Evolutionary conservation across 2,113 vertebrate species (phyloP).

Genomic region (Bos indicus): DNA sequence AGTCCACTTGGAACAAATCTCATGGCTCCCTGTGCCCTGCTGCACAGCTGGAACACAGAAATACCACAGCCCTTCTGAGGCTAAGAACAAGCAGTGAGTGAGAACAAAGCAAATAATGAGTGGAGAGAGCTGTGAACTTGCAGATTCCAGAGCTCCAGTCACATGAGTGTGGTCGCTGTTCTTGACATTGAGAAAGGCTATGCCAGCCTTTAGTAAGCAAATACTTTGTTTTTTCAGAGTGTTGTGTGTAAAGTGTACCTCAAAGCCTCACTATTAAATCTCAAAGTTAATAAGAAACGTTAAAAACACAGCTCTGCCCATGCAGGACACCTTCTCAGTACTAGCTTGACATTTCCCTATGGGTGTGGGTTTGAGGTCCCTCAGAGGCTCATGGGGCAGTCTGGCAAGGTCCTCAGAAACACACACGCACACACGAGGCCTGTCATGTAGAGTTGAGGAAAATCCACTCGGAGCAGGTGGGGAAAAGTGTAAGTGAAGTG

Average conservation of each 20-base stretch:
- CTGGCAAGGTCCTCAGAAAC: neutral
- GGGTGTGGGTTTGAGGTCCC: neutral
- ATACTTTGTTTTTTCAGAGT: neutral
- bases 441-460: neutral
- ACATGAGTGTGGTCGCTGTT: neutral
- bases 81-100: neutral
- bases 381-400: neutral
- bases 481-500: neutral
- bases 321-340: neutral
- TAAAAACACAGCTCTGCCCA: neutral
- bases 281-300: neutral
- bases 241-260: neutral
- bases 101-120: neutral
- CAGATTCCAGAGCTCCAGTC: neutral
- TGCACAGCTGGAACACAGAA: neutral
- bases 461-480: neutral
- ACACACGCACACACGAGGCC: neutral
- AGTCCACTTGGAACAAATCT: neutral
- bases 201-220: neutral
- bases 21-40: neutral
- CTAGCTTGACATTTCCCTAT: neutral
- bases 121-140: neutral
- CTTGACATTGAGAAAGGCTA: neutral
- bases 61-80: neutral
- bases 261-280: neutral